Conservation (phyloP, 2,888 invertebrate genomes). For the Beris chalybata region DNA sequence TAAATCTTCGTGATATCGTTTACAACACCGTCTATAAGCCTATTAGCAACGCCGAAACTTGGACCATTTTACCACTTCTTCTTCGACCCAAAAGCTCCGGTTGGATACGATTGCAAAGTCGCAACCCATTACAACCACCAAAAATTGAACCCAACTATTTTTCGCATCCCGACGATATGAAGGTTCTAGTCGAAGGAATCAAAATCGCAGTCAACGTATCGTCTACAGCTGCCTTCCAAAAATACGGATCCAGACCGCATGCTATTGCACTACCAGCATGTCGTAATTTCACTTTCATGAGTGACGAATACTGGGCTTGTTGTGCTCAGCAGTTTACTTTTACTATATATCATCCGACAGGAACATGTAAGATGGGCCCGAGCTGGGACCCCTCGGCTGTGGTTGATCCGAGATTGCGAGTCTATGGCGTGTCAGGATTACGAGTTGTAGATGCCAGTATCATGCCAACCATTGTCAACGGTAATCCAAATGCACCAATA, state of each 20-base stretch:
- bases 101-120: slow-evolving; percentile 78
- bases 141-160: slow-evolving; percentile 92
- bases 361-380: slow-evolving; percentile 88
- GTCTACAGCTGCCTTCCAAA: slow-evolving; percentile 76
- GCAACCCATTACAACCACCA: slow-evolving; percentile 80
- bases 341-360: slow-evolving; percentile 84
- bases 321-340: slow-evolving; percentile 76
- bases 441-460: slow-evolving; percentile 84
- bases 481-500: slow-evolving; percentile 86
- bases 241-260: slow-evolving; percentile 77
- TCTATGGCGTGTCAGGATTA: slow-evolving; percentile 76
- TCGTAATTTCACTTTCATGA: slow-evolving; percentile 68
- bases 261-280: slow-evolving; percentile 83
- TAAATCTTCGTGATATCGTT: slow-evolving; percentile 75
- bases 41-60: slow-evolving; percentile 74
- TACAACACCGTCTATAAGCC: slow-evolving; percentile 86
- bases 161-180: slow-evolving; percentile 78
- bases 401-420: slow-evolving; percentile 75
- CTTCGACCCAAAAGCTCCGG: slow-evolving; percentile 87
- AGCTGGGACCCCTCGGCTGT: slow-evolving; percentile 73
- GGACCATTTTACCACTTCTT: slow-evolving; percentile 79
- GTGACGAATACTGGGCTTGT: slow-evolving; percentile 88
- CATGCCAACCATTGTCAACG: slow-evolving; percentile 87
- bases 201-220: slow-evolving; percentile 79
- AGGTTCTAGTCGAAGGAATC: slow-evolving; percentile 80